Conservation (phyloP, 2,113 vertebrate genomes). For the Talpa occidentalis region DNA sequence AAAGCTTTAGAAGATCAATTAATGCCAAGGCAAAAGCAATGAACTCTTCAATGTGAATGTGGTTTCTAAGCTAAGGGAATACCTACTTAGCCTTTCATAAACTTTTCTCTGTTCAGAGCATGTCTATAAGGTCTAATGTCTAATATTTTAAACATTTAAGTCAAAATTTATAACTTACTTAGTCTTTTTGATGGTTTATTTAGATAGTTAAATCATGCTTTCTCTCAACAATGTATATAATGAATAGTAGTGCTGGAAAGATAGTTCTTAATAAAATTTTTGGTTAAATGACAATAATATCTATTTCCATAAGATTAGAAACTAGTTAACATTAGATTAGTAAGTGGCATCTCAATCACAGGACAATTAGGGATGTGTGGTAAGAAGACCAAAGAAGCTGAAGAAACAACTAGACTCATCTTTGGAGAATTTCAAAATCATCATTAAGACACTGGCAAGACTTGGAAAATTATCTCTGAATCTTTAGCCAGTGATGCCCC, state of each 20-base stretch:
- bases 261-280: neutral
- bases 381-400: neutral
- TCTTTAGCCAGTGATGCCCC: neutral
- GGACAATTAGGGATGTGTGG: neutral
- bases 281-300: neutral
- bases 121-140: neutral
- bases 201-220: conserved; percentile 16
- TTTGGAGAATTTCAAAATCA: conserved; percentile 38
- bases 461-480: conserved; percentile 35
- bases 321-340: neutral
- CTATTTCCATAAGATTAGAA: neutral
- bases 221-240: neutral
- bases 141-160: neutral
- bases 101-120: neutral
- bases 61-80: neutral
- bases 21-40: conserved; percentile 22
- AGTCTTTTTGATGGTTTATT: neutral
- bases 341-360: neutral
- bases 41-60: conserved; percentile 9
- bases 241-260: neutral
- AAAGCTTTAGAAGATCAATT: neutral
- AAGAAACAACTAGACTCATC: neutral
- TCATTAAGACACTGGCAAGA: neutral
- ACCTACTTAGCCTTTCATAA: neutral
- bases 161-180: conserved; percentile 19